A percentile compares a stretch with the other conserved stretches of the same genome.
Conservation (phyloP, 2,888 invertebrate species). For the Corbicula japonica region DNA sequence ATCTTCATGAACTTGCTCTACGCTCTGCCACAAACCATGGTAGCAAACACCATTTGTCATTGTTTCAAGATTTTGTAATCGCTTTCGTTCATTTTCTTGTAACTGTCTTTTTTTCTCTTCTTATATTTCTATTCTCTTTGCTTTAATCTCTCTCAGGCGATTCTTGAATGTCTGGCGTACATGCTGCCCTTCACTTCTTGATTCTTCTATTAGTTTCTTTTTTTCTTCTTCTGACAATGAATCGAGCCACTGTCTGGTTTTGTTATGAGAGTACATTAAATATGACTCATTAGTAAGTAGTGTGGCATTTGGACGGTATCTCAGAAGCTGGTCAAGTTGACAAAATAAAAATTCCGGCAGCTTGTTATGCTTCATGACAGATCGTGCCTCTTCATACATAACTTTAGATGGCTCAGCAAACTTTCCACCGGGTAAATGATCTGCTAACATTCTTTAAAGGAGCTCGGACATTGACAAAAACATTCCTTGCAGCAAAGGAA, state of each 20-base stretch:
- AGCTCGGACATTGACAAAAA: slow-evolving; percentile 39
- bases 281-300: slow-evolving; percentile 53
- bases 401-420: slow-evolving; percentile 33
- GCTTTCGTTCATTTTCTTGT: slow-evolving; percentile 42
- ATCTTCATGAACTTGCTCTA: slow-evolving; percentile 53
- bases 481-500: slow-evolving; percentile 29
- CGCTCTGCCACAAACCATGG: slow-evolving; percentile 65
- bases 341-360: slow-evolving; percentile 62
- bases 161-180: slow-evolving; percentile 44
- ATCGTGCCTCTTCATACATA: slow-evolving; percentile 25
- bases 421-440: slow-evolving; percentile 52
- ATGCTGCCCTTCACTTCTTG: slow-evolving; percentile 45
- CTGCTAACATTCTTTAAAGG: slow-evolving; percentile 47
- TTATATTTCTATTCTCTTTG: slow-evolving; percentile 44
- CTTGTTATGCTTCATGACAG: slow-evolving; percentile 58
- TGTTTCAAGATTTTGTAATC: slow-evolving; percentile 46
- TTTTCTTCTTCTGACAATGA: slow-evolving; percentile 28
- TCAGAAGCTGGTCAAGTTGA: slow-evolving; percentile 56
- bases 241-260: slow-evolving; percentile 55
- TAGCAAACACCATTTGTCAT: slow-evolving; percentile 56
- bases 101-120: slow-evolving; percentile 27
- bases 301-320: slow-evolving; percentile 56
- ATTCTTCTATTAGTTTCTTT: slow-evolving; percentile 31
- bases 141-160: slow-evolving; percentile 48
- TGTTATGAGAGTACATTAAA: slow-evolving; percentile 56